Evolutionary conservation across 1,140 invertebrate genomes (phyloP).

Genomic region (Ostrea edulis): DNA sequence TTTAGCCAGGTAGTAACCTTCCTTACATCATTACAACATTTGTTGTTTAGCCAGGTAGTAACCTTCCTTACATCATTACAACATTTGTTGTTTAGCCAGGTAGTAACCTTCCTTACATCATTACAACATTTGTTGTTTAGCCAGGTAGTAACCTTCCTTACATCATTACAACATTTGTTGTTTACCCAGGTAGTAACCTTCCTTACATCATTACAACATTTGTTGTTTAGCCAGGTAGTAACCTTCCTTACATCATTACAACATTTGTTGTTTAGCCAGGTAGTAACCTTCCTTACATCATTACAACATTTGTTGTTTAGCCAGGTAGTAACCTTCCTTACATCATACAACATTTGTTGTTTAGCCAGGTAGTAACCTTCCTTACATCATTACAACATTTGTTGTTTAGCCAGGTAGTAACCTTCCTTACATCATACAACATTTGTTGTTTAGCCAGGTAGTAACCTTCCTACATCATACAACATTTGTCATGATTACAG

Average conservation of each 20-base stretch:
- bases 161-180: conserved; percentile 86
- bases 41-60: conserved; percentile 86
- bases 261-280: conserved; percentile 88
- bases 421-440: not conserved
- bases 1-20: conserved; percentile 80
- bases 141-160: conserved; percentile 72
- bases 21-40: not conserved
- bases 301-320: conserved; percentile 90
- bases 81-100: conserved; percentile 88
- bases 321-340: conserved; percentile 72
- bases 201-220: not conserved
- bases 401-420: conserved; percentile 84
- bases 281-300: conserved; percentile 40
- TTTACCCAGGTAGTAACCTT: conserved; percentile 80
- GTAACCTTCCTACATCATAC: not conserved
- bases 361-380: conserved; percentile 80
- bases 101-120: conserved; percentile 40
- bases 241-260: not conserved
- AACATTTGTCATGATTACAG: no score
- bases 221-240: conserved; percentile 86
- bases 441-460: conserved; percentile 87
- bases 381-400: conserved; percentile 79
- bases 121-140: conserved; percentile 90
- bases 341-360: conserved; percentile 85
- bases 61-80: not conserved